phyloP scores from a whole-genome alignment of 2,797 vertebrate species.

The Acanthornis magna region DNA sequence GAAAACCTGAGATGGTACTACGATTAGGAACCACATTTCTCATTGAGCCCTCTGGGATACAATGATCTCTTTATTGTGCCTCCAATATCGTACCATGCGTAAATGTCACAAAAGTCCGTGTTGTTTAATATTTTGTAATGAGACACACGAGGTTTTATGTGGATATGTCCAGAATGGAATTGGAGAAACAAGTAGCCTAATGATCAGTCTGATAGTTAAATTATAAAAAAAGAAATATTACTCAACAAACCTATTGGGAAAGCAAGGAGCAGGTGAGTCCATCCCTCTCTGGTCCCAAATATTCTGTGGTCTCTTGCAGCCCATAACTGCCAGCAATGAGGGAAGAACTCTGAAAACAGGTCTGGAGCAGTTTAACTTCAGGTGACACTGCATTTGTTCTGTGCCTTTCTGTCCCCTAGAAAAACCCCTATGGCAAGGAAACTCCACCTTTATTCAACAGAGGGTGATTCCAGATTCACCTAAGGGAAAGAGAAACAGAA shows the following conservation, averaged over 20 bases:
- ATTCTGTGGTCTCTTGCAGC: neutral
- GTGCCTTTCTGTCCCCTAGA: neutral
- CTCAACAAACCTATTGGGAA: neutral
- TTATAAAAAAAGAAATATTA: neutral
- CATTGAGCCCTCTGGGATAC: neutral
- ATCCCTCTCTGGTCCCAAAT: neutral
- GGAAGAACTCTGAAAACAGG: neutral
- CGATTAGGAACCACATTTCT: neutral
- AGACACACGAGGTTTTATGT: neutral
- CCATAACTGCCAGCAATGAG: neutral
- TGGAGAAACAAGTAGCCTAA: neutral
- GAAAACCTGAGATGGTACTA: neutral
- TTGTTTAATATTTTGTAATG: neutral
- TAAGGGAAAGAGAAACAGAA: neutral
- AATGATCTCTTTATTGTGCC: neutral
- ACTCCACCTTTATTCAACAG: neutral
- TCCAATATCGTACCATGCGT: fast-evolving
- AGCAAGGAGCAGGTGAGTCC: neutral
- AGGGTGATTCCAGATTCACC: neutral
- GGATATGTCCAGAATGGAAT: neutral
- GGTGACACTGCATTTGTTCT: neutral
- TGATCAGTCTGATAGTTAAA: neutral
- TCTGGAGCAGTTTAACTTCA: neutral
- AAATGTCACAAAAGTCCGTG: neutral
- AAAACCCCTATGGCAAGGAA: neutral